Base-by-base conservation (phyloP, 2,888 invertebrate species). In the Notocelia uddmanniana region DNA sequence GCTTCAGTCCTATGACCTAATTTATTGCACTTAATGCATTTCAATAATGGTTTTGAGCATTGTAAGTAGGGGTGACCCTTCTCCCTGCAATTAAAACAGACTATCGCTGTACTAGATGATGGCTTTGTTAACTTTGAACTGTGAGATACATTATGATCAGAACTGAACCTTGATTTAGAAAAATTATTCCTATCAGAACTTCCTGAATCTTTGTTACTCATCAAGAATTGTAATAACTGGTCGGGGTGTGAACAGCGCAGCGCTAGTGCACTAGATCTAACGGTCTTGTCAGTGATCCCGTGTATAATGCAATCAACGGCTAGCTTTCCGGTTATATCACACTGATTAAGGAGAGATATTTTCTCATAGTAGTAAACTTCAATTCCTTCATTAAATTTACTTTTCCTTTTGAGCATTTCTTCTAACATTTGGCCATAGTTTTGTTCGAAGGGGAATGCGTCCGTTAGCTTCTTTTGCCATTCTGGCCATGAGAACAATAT, bases 201-300 rank as follows among this genome's bases (percentile, higher is more conserved):
- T 26, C 3, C 3, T 5, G 26, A 2, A 5, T 26, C 26, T 26
- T 52, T 52, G 19, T 52, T 52, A 10, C 19, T 19, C 11, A 52
- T 10, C 19, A 52, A 11, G 19, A 52, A 52, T 11, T 52, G 19
- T 3, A 52, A 21, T 0, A 52, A 19, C n/a, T 52, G 50, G 31
- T 63, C 50, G 0, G 69, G 60, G 10, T 60, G 60, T 3, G 23
- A 41, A 34, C 74, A 74, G 1, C 72, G 72, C 15, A 74, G 37
- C n/a, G 74, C 74, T 48, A 69, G 15, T 9, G 74, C 74, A 58
- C 72, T 68, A 15, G 72, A 66, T 23, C 66, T 64, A 34, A 62
- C 69, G 0, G 69, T 74, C n/a, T 59, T 72, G 23, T 74, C 74
- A 15, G 15, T 48, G 1, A 74, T 37, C 18, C 72, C 74, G 45